Evolutionary conservation across 2,113 vertebrate genomes (phyloP), one percentile per base, ranked within the genome.

Genomic region (Pagrus major): DNA sequence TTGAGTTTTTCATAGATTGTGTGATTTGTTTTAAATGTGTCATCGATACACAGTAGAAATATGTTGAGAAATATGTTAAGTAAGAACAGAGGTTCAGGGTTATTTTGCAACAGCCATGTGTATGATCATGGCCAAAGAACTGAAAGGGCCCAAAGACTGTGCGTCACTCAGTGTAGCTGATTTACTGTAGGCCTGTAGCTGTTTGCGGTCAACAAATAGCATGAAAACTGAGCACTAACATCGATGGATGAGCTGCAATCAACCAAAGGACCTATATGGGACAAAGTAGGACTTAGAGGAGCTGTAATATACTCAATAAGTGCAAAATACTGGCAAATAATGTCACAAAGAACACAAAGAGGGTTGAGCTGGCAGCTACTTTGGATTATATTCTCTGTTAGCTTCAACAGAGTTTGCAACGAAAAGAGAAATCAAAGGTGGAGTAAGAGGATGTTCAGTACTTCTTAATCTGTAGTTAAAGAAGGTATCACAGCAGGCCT

Each of bases 371-470:
- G 14, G 18, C 59, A 61, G 18, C 5, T 37, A 11, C 37, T 41
- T 56, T 76, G 56, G 35, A 64, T 64, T 9, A n/a, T 46, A 11
- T 63, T 4, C 21, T 52, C n/a, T 7, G 56, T 66, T 39, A 33
- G 39, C 56, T 51, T 75, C 46, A 78, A 37, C 74, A 14, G 6
- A 21, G 35, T 37, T 64, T 33, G n/a, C 9, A 58, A 0, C 58
- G 25, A 69, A 63, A 81, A 61, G 23, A 71, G 23, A 77, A 71
- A 59, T 73, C 18, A 39, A 64, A 67, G 35, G 0, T 67, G 31
- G 10, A 76, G 46, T 0, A 35, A 27, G 25, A 35, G 29, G 21
- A 33, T 2, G 49, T 21, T 74, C 15, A 25, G 6, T 25, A 15
- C 11, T 7, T 61, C 21, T 56, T 60, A 2, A 65, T 64, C 23